phyloP scores from a whole-genome alignment of 1,140 invertebrate genomes.

The Schlechtendalia chinensis region DNA sequence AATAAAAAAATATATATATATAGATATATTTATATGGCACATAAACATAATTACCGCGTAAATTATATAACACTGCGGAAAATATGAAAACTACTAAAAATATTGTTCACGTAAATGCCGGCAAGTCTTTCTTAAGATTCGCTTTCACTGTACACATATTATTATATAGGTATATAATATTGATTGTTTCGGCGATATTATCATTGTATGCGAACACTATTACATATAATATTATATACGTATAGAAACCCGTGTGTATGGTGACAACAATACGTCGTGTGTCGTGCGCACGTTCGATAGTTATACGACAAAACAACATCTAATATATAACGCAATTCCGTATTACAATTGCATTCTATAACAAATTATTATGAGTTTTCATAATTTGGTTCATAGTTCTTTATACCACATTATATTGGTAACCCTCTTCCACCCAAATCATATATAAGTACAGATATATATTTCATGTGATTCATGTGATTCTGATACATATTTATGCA shows the following conservation, averaged over 20 bases:
- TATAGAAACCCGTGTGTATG: not conserved
- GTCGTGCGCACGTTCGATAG: not conserved
- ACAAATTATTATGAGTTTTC: not conserved
- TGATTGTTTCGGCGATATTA: conserved; percentile 43
- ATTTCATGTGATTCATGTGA: not conserved
- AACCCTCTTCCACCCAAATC: not conserved
- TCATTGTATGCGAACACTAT: conserved; percentile 11
- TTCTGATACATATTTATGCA: not conserved
- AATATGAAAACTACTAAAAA: conserved; percentile 39
- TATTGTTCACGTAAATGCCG: not conserved
- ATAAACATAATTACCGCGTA: not conserved
- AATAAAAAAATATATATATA: conserved; percentile 2
- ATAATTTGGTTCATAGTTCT: conserved; percentile 1
- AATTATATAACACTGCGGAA: conserved; percentile 33
- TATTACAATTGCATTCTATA: too few species aligned
- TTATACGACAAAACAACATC: not conserved
- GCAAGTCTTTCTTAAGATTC: conserved; percentile 41
- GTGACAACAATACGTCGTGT: not conserved
- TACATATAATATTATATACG: not conserved
- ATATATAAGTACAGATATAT: not conserved
- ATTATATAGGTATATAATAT: not conserved
- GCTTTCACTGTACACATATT: conserved; percentile 23
- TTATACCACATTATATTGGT: not conserved
- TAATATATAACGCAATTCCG: conserved; percentile 16
- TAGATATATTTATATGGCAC: not conserved